Conservation (phyloP, 2,113 vertebrate species). For the Triplophysa dalaica region DNA sequence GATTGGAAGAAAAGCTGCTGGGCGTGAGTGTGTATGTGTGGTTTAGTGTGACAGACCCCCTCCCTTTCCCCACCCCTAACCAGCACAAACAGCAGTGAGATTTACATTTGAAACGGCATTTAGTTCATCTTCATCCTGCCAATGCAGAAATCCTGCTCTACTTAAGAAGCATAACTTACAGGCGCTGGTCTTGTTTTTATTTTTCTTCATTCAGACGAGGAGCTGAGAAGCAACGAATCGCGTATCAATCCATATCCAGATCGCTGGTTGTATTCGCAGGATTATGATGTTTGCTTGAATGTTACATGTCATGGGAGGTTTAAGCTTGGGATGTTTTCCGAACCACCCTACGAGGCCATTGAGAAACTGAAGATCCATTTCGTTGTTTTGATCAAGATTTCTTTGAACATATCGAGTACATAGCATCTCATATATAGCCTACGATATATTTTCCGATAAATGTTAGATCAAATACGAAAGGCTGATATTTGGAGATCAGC, state of each 20-base stretch:
- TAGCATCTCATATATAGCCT: no score
- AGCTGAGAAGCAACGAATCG: not conserved
- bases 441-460: not conserved
- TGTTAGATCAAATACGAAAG: not conserved
- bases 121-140: constrained; percentile 6
- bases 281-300: constrained; percentile 13
- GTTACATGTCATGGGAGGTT: not conserved
- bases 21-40: constrained; percentile 26
- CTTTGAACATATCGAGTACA: not conserved
- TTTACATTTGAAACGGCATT: constrained; percentile 33
- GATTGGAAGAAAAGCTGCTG: constrained; percentile 31
- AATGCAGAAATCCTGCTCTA: not conserved
- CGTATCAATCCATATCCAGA: not conserved
- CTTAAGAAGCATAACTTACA: not conserved
- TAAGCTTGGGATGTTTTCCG: constrained; percentile 25
- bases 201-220: not conserved
- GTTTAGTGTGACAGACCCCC: constrained; percentile 10
- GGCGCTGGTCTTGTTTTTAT: not conserved
- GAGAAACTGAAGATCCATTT: constrained; percentile 12
- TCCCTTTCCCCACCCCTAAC: constrained; percentile 6
- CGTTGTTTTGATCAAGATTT: constrained; percentile 5
- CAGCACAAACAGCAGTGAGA: constrained; percentile 38
- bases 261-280: not conserved
- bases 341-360: constrained; percentile 25
- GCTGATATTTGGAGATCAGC: not conserved